Base-by-base conservation (phyloP, 2,797 vertebrate species). In the Argya squamiceps region DNA sequence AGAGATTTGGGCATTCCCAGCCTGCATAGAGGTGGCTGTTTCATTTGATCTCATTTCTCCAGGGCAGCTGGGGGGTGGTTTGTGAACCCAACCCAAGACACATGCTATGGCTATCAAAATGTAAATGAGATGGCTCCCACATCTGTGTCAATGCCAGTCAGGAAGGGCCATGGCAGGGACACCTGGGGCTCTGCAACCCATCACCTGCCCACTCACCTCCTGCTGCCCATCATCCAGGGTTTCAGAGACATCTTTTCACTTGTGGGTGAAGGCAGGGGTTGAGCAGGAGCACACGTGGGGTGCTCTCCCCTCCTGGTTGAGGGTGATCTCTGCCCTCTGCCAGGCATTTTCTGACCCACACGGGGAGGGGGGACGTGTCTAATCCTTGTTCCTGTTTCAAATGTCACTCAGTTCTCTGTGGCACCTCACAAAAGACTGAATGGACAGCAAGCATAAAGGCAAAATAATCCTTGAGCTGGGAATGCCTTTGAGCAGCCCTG, bases 51-150 rank as follows among this genome's bases (percentile, higher is more conserved):
- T 52, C 27, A 10, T 19, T 12, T n/a, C 39, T 53, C 5, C 19
- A 6, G 70, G 0, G 58, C 24, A 47, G 60, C 55, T 18, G 26
- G 27, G 34, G 23, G 10, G 3, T 49, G 43, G 21, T 80, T 17
- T 50, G 44, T 30, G 55, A 73, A 15, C 1, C 1, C 67, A 67
- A 20, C 24, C 50, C 1, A 4, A n/a, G 32, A 12, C 0, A 2
- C 5, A 4, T 3, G 22, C 58, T 64, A 0, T 11, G 44, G 60
- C 55, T n/a, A 2, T 3, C 0, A 1, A 13, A 65, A 37, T 17
- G 0, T 4, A 5, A 19, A 24, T 0, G 21, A 49, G 34, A 10
- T 0, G 15, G 49, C 20, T 79, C 49, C 52, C 30, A 47, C 15
- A n/a, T 7, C 62, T 1, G 0, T 26, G 62, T 10, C 0, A 3